Percentiles rank a stretch among this genome's conserved stretches.
Conservation (phyloP, 1,140 invertebrate genomes). For the Dolichoris vasculosae region DNA sequence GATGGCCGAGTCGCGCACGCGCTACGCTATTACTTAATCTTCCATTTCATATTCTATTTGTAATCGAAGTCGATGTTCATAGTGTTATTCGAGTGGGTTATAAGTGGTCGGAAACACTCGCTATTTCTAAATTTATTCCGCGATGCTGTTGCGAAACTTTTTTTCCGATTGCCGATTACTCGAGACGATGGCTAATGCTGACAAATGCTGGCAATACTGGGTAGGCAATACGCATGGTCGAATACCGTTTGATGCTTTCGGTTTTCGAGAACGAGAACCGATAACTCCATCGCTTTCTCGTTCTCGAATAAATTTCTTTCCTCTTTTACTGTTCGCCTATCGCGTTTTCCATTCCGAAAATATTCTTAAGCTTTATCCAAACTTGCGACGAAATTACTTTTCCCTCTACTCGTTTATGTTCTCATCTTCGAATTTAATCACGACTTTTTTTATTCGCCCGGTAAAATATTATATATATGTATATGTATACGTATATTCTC, state of each 20-base stretch:
- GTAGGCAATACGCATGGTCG: no score
- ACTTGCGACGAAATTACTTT: no score
- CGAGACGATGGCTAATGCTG: no score
- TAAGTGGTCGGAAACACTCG: constrained; percentile 37
- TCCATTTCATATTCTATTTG: constrained; percentile 11
- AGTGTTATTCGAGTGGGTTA: constrained; percentile 42
- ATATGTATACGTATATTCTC: no score
- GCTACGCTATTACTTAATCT: not conserved
- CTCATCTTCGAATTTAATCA: no score
- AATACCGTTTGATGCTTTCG: not conserved
- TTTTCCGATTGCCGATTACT: not conserved
- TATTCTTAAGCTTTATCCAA: no score
- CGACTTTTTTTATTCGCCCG: no score
- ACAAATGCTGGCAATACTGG: not conserved
- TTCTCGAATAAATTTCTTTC: not conserved
- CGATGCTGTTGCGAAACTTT: not conserved
- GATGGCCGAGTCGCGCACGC: no score
- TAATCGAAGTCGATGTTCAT: constrained; percentile 47
- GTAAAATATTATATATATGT: no score
- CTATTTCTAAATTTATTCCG: constrained; percentile 43
- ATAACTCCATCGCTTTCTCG: not conserved
- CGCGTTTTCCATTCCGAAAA: not conserved
- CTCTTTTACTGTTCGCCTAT: not conserved
- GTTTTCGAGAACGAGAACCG: not conserved
- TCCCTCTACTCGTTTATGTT: no score